These are phyloP conservation scores for Eublepharis macularius DNA, from an alignment of 2,113 vertebrate species.

Conservation along the genomic window DNA sequence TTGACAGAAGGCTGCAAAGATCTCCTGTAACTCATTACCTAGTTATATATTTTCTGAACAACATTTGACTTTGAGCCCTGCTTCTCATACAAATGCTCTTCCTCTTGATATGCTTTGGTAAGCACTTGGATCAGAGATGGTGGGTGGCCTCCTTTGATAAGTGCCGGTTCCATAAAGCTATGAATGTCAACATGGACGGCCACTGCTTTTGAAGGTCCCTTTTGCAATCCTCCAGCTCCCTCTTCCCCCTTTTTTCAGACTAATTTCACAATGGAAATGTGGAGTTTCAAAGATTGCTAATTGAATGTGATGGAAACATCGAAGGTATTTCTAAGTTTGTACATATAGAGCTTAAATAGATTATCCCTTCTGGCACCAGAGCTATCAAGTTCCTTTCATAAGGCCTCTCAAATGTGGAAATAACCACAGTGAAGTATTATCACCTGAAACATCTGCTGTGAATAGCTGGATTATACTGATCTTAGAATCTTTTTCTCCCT, in stretches of 20 bases:
- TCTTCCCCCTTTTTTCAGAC: slow-evolving; percentile 22
- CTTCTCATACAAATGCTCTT: slow-evolving; percentile 45
- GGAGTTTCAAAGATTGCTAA: slow-evolving; percentile 6
- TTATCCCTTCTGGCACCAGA: background rate
- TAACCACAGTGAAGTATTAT: background rate
- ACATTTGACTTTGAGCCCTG: slow-evolving; percentile 52
- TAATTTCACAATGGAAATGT: slow-evolving; percentile 38
- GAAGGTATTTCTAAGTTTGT: background rate
- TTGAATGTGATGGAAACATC: background rate
- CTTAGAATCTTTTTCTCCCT: background rate
- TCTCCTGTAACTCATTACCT: slow-evolving; percentile 54
- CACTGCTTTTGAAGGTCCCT: background rate
- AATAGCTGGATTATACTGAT: background rate
- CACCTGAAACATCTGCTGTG: background rate
- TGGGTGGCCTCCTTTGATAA: slow-evolving; percentile 53
- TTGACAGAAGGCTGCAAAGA: slow-evolving; percentile 37
- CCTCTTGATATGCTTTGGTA: background rate
- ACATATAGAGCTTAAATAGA: background rate
- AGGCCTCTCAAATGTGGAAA: background rate
- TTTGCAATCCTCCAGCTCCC: slow-evolving; percentile 32
- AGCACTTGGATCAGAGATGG: background rate
- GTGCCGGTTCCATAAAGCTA: slow-evolving; percentile 25
- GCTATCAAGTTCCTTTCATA: too few relatives aligned
- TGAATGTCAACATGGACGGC: slow-evolving; percentile 19
- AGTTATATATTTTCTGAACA: slow-evolving; percentile 54